phyloP scores from a whole-genome alignment of 1,140 invertebrate species.

The Thereuonema tuberculata region DNA sequence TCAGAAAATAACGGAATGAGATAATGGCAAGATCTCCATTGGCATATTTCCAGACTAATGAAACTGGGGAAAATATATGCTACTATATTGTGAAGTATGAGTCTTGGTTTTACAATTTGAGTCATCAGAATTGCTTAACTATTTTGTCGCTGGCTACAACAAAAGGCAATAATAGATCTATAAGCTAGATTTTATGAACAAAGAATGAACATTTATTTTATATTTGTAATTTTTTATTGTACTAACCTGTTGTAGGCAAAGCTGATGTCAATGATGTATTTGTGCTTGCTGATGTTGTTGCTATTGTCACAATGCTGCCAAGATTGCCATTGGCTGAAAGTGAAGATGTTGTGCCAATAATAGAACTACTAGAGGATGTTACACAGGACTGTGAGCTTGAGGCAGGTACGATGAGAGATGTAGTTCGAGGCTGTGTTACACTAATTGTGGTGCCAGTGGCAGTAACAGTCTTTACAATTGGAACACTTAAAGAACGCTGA shows the following conservation, averaged over 20 bases:
- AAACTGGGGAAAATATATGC: too few species aligned
- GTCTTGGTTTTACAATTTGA: too few species aligned
- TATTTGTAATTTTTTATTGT: too few species aligned
- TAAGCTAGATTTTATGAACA: too few species aligned
- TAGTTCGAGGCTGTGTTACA: background rate
- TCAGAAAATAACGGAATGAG: too few species aligned
- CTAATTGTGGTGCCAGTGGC: slow-evolving; percentile 5
- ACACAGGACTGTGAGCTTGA: background rate
- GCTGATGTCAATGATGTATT: background rate
- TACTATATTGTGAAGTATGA: too few species aligned
- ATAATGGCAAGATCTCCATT: too few species aligned
- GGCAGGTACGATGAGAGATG: slow-evolving; percentile 1
- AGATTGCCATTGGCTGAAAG: background rate
- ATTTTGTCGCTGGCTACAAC: too few species aligned
- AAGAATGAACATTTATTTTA: too few species aligned
- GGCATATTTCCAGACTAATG: too few species aligned
- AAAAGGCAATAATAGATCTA: too few species aligned
- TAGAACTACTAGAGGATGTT: background rate
- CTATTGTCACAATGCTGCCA: background rate
- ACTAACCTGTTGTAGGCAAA: background rate
- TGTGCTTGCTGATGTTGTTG: background rate
- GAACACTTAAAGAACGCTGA: slow-evolving; percentile 4
- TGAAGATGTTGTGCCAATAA: background rate
- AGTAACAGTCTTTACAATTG: slow-evolving; percentile 8
- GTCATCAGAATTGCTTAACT: too few species aligned